Evolutionary conservation across 2,797 vertebrate genomes (phyloP).

Genomic region (Anableps anableps): DNA sequence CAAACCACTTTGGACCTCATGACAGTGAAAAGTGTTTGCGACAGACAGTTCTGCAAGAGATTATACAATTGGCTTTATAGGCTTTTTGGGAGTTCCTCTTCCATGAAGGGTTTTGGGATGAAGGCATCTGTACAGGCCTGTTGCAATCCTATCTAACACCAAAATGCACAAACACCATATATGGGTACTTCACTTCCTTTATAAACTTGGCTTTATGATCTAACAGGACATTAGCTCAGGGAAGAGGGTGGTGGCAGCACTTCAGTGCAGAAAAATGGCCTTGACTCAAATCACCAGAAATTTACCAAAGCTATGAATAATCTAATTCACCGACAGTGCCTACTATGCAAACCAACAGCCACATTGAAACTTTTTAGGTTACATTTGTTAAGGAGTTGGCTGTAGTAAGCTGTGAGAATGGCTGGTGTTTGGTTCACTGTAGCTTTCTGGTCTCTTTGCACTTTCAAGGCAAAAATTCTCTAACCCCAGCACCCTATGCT

Average conservation of each 20-base stretch:
- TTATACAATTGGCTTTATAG: slow-evolving; percentile 47
- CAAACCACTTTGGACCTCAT: slow-evolving; percentile 35
- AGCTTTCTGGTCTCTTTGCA: slow-evolving; percentile 99
- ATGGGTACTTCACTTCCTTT: slow-evolving; percentile 51
- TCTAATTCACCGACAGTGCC: slow-evolving; percentile 36
- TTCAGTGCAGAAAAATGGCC: slow-evolving; percentile 11
- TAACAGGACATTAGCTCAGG: slow-evolving; percentile 56
- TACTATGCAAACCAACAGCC: slow-evolving; percentile 45
- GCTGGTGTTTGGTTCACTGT: slow-evolving; percentile 99
- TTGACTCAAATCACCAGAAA: not conserved
- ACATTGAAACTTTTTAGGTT: slow-evolving; percentile 21
- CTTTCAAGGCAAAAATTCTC: slow-evolving; percentile 96
- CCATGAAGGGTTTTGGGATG: slow-evolving; percentile 51
- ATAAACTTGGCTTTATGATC: slow-evolving; percentile 64
- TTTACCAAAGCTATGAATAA: slow-evolving; percentile 13
- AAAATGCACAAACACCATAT: slow-evolving; percentile 13
- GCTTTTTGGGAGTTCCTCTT: slow-evolving; percentile 43
- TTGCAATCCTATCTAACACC: slow-evolving; percentile 34
- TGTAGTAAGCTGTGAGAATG: slow-evolving; percentile 99
- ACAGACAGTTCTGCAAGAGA: slow-evolving; percentile 32
- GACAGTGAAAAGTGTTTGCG: slow-evolving; percentile 35
- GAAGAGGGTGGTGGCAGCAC: slow-evolving; percentile 33
- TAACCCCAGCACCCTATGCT: slow-evolving; percentile 98
- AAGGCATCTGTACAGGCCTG: slow-evolving; percentile 35
- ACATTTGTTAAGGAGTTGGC: slow-evolving; percentile 30